A percentile compares a stretch with the other conserved stretches of the same genome.
Conservation (phyloP, 2,888 invertebrate species). For the Nemotelus pantherinus region DNA sequence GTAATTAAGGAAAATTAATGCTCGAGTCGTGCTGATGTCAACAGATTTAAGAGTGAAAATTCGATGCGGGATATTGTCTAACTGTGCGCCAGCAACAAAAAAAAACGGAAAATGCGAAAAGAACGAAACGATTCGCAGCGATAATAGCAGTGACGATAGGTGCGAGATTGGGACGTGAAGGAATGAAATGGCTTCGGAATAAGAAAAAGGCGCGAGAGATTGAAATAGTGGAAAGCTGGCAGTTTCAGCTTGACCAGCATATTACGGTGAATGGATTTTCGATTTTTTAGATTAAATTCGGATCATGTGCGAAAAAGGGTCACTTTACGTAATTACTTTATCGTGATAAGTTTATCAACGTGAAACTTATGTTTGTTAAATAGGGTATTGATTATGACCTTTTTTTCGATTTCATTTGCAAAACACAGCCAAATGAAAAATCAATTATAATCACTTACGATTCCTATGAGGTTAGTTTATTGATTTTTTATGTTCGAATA, state of each 20-base stretch:
- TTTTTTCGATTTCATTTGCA: too few species aligned
- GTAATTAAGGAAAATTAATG: conserved; percentile 42
- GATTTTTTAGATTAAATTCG: too few species aligned
- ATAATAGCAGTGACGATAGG: background rate
- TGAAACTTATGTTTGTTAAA: too few species aligned
- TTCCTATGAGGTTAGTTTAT: too few species aligned
- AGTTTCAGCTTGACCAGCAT: background rate
- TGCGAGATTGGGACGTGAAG: background rate
- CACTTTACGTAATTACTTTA: too few species aligned
- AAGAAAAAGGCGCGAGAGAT: background rate
- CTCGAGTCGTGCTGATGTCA: conserved; percentile 39
- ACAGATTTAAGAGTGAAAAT: conserved; percentile 33
- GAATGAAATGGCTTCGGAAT: too few species aligned
- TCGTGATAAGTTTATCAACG: too few species aligned
- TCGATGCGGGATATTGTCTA: conserved; percentile 25
- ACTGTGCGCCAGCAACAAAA: background rate
- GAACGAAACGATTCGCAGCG: background rate
- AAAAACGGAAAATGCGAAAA: background rate
- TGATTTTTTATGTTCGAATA: too few species aligned
- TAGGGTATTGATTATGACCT: too few species aligned
- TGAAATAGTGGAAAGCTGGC: background rate
- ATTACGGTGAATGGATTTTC: background rate
- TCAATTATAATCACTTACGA: too few species aligned
- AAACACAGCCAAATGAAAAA: too few species aligned
- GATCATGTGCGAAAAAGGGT: too few species aligned